Evolutionary conservation across 2,113 vertebrate genomes (phyloP).

Genomic region (Tachysurus fulvidraco): DNA sequence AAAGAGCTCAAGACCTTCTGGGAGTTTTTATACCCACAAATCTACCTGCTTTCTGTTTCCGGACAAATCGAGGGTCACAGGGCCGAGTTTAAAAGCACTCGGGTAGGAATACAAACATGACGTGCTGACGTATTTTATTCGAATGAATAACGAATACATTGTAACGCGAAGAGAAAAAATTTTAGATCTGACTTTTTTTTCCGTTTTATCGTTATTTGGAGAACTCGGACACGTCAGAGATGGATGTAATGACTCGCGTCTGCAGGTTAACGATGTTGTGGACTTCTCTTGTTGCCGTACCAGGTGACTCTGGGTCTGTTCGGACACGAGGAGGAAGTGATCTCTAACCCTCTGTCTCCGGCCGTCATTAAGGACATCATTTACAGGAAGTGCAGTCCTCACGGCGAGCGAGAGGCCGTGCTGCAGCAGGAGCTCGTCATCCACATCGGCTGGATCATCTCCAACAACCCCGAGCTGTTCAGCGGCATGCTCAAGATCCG

Average conservation of each 20-base stretch:
- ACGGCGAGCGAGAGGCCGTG: constrained; percentile 88
- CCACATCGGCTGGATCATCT: constrained; percentile 97
- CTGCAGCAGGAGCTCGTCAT: constrained; percentile 97
- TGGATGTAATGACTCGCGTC: neutral
- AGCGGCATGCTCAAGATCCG: constrained; percentile 97
- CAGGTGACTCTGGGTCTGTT: constrained; percentile 96
- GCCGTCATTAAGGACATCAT: constrained; percentile 93
- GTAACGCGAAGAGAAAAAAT: neutral
- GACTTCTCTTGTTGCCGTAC: neutral
- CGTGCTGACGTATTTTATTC: neutral
- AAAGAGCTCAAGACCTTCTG: neutral
- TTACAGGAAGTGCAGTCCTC: constrained; percentile 85
- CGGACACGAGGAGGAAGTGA: constrained; percentile 93
- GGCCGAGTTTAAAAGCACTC: neutral
- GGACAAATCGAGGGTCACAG: neutral
- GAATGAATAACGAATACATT: neutral
- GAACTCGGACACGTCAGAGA: constrained; percentile 7
- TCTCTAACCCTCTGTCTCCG: constrained; percentile 96
- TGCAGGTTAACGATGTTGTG: neutral
- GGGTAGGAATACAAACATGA: neutral
- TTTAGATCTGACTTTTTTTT: too few species aligned
- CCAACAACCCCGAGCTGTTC: constrained; percentile 92
- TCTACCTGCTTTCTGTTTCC: neutral
- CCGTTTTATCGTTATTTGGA: neutral
- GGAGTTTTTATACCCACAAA: neutral